Evolutionary conservation across 2,888 invertebrate genomes (phyloP).

Genomic region (Empis stercorea): DNA sequence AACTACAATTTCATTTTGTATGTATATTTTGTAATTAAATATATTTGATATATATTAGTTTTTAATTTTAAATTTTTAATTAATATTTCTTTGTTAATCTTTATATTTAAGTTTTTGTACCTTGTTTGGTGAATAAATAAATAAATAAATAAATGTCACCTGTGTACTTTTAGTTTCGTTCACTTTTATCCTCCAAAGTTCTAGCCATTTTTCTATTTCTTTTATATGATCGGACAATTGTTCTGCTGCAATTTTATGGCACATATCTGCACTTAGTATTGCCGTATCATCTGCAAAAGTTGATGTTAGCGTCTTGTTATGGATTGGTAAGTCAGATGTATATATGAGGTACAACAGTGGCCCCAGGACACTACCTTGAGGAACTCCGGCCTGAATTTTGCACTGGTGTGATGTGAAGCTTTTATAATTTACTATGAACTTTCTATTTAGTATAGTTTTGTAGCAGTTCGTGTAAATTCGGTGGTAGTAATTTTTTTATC

Average conservation of each 20-base stretch:
- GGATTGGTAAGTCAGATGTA: neutral
- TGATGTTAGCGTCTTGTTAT: neutral
- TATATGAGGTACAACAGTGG: neutral
- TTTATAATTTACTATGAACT: neutral
- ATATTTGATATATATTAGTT: no score
- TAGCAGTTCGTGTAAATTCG: neutral
- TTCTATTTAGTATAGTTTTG: neutral
- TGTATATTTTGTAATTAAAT: no score
- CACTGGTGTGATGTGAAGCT: neutral
- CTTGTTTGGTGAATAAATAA: no score
- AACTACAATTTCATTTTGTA: no score
- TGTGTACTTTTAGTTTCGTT: neutral
- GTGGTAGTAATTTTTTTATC: neutral
- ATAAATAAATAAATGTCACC: no score
- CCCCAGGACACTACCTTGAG: neutral
- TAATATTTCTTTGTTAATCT: no score
- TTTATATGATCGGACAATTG: neutral
- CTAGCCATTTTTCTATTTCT: neutral
- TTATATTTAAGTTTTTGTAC: no score
- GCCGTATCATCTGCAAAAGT: neutral
- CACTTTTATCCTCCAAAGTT: neutral
- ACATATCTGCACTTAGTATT: neutral
- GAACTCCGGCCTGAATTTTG: neutral
- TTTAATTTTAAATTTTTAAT: no score
- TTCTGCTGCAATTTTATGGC: neutral